Percentiles rank a stretch among this genome's conserved stretches.
Conservation (phyloP, 92 coral and sea anemone genomes). For the Phenganax stokvisi region DNA sequence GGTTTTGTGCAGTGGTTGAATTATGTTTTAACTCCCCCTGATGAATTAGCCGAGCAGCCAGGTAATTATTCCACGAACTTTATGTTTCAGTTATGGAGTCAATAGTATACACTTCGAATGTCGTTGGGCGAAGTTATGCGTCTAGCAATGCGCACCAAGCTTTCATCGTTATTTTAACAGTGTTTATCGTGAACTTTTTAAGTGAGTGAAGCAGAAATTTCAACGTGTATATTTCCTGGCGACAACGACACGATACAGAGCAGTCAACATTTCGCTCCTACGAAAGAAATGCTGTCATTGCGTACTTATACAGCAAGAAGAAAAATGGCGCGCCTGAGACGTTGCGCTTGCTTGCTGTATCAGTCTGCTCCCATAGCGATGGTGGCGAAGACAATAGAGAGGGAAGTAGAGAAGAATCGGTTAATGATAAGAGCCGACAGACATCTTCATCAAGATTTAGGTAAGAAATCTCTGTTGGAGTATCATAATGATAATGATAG, state of each 20-base stretch:
- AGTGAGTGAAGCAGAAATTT: slow-evolving; percentile 4
- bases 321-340: slow-evolving; percentile 84
- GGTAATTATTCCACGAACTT: neutral
- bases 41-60: slow-evolving; percentile 41
- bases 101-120: no score
- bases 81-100: no score
- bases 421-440: slow-evolving; percentile 76
- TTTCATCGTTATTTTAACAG: neutral
- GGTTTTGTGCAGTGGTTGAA: slow-evolving; percentile 93
- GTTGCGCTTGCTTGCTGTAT: slow-evolving; percentile 83
- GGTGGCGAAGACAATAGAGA: slow-evolving; percentile 67
- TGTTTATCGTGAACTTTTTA: neutral
- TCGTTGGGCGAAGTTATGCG: neutral
- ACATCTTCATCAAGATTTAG: slow-evolving; percentile 91
- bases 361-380: slow-evolving; percentile 80
- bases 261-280: slow-evolving; percentile 83
- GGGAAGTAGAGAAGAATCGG: slow-evolving; percentile 86
- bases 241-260: neutral
- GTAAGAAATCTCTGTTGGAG: slow-evolving; percentile 44
- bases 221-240: slow-evolving; percentile 2
- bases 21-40: slow-evolving; percentile 87
- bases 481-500: neutral
- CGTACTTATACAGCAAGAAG: slow-evolving; percentile 87
- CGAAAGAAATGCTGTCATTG: slow-evolving; percentile 77
- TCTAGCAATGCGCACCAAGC: neutral